Percentiles rank a stretch among this genome's conserved stretches.
These are phyloP conservation scores for Leptothorax acervorum DNA, from an alignment of 2,888 invertebrate genomes.

Conservation along the genomic window DNA sequence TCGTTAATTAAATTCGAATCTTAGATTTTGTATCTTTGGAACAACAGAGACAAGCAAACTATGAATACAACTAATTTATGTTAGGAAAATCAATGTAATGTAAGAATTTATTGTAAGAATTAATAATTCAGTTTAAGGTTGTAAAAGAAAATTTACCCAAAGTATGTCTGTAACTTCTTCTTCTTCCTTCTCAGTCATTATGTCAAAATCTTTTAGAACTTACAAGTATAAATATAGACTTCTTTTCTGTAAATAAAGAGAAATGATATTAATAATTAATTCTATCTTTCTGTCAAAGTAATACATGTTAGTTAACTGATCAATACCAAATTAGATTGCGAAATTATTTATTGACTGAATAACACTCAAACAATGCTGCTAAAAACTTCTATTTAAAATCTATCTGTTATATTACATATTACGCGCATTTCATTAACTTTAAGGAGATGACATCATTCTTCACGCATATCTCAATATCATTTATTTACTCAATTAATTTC, in stretches of 20 bases:
- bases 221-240: background rate
- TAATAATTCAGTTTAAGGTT: background rate
- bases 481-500: background rate
- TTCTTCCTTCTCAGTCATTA: slow-evolving; percentile 14
- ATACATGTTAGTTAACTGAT: no score
- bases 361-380: background rate
- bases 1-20: background rate
- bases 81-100: background rate
- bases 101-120: background rate
- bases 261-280: background rate
- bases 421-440: background rate
- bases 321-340: background rate
- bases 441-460: slow-evolving; percentile 2
- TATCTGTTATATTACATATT: background rate
- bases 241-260: background rate
- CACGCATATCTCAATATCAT: background rate
- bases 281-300: background rate
- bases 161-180: background rate
- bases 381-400: background rate
- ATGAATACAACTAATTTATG: background rate
- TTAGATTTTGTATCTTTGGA: background rate
- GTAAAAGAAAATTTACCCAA: slow-evolving; percentile 13
- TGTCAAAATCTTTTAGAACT: background rate
- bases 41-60: background rate
- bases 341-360: background rate